Conservation (phyloP, 2,797 vertebrate genomes). For the Ciconia nigra region DNA sequence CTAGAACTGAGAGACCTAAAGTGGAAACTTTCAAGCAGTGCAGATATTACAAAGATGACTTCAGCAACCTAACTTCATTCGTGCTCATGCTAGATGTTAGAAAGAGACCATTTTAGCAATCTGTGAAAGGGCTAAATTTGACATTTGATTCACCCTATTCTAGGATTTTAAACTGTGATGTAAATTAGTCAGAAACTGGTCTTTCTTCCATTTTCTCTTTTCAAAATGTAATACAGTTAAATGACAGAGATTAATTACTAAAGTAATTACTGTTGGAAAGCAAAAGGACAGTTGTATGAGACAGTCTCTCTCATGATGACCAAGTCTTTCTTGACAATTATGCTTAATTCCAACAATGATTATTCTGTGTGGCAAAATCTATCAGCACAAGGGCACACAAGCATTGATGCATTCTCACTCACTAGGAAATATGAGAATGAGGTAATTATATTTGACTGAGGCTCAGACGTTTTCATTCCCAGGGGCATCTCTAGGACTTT, state of each 20-base stretch:
- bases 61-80: neutral
- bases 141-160: constrained; percentile 77
- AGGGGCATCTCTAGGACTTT: neutral
- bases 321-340: constrained; percentile 79
- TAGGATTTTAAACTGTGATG: constrained; percentile 79
- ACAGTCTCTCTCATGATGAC: constrained; percentile 73
- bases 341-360: constrained; percentile 74
- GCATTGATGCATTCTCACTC: constrained; percentile 44
- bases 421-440: constrained; percentile 54
- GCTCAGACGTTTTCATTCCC: neutral
- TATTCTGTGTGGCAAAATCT: constrained; percentile 71
- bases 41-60: neutral
- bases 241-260: constrained; percentile 85
- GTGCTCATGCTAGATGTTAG: neutral
- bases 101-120: constrained; percentile 47
- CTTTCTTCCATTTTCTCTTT: constrained; percentile 83
- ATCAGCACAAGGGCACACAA: constrained; percentile 64
- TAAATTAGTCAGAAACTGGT: constrained; percentile 80
- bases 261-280: constrained; percentile 81
- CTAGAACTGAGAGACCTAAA: neutral
- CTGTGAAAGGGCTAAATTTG: constrained; percentile 69
- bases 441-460: constrained; percentile 58
- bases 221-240: constrained; percentile 82
- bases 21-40: neutral
- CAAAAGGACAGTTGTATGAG: constrained; percentile 77